phyloP scores from a whole-genome alignment of 2,797 vertebrate species.

The Poeciliopsis gracilis region DNA sequence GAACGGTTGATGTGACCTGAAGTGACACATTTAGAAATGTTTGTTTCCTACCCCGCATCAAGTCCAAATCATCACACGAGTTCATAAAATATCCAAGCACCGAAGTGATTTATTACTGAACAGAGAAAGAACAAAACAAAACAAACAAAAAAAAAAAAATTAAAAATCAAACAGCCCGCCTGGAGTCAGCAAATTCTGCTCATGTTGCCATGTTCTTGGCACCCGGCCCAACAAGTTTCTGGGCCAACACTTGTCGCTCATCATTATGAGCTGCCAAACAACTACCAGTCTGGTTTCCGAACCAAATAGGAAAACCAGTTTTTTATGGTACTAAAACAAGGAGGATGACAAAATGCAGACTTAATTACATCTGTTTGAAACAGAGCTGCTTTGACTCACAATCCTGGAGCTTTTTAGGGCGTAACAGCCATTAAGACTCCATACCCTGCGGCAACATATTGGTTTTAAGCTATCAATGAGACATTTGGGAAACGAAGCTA shows the following conservation, averaged over 20 bases:
- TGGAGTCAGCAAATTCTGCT: slow-evolving; percentile 30
- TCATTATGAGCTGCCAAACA: slow-evolving; percentile 50
- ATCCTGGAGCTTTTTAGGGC: background rate
- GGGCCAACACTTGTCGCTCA: slow-evolving; percentile 48
- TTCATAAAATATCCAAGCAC: slow-evolving; percentile 13
- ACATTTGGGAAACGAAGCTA: slow-evolving; percentile 13
- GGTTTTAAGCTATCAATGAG: slow-evolving; percentile 1
- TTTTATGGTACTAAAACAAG: slow-evolving; percentile 12
- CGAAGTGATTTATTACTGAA: slow-evolving; percentile 2
- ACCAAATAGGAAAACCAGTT: slow-evolving; percentile 21
- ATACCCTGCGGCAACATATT: slow-evolving; percentile 9
- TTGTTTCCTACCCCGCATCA: slow-evolving; percentile 11
- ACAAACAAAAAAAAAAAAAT: too few relatives aligned
- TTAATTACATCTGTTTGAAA: slow-evolving; percentile 25
- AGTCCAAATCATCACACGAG: slow-evolving; percentile 22
- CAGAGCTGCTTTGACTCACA: slow-evolving; percentile 3
- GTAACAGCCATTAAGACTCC: slow-evolving; percentile 5
- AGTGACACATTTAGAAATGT: slow-evolving; percentile 13
- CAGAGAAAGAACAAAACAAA: slow-evolving; percentile 3
- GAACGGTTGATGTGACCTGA: slow-evolving; percentile 29
- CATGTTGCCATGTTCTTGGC: slow-evolving; percentile 20
- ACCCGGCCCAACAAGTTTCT: slow-evolving; percentile 28
- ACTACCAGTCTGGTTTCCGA: background rate
- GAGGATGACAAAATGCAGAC: slow-evolving; percentile 38
- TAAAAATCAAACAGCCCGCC: slow-evolving; percentile 23